Evolutionary conservation across 2,888 invertebrate genomes (phyloP), one percentile per base, ranked within the genome.

Genomic region (Nomada ruficornis): DNA sequence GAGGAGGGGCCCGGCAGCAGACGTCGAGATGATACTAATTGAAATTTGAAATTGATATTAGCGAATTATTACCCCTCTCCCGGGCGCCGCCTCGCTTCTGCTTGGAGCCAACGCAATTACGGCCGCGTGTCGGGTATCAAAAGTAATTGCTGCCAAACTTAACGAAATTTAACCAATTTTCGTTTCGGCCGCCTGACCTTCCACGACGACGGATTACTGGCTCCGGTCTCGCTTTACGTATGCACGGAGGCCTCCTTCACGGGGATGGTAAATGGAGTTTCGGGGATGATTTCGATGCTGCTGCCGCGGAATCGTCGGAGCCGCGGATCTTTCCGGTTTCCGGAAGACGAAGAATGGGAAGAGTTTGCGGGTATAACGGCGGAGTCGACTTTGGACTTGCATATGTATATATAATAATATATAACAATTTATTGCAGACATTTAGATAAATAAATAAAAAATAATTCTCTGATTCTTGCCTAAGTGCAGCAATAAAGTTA

Each of bases 21-120:
- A 89, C 90, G 89, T 89, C 88, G 92, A 93, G 93, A 94, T 94
- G 93, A 93, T 94, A 93, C 93, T 94, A 94, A 94, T 94, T 94
- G 93, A 94, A 94, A 94, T 94, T 94, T 94, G 94, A 94, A 94
- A 94, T 94, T 94, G 94, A 94, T 94, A 94, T 94, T 94, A 94
- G 93, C 93, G 92, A 93, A 94, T 94, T 94, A 93, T 93, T 93
- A 92, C 92, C 92, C 90, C 92, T 88, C 89, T 88, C 86, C 82
- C 80, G 47, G 42, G 47, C 65, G 29, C 65, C 26, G 15, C 44
- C 71, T n/a, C 52, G 85, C 86, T 84, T 80, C 82, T 78, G 83
- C 88, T 84, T 83, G 89, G 88, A 82, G 80, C 23, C 83, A 91
- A 92, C 89, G 90, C 90, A 91, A 93, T 93, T 93, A 92, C 89